These are phyloP conservation scores for Lerema accius DNA, from an alignment of 1,140 invertebrate species.

Conservation along the genomic window DNA sequence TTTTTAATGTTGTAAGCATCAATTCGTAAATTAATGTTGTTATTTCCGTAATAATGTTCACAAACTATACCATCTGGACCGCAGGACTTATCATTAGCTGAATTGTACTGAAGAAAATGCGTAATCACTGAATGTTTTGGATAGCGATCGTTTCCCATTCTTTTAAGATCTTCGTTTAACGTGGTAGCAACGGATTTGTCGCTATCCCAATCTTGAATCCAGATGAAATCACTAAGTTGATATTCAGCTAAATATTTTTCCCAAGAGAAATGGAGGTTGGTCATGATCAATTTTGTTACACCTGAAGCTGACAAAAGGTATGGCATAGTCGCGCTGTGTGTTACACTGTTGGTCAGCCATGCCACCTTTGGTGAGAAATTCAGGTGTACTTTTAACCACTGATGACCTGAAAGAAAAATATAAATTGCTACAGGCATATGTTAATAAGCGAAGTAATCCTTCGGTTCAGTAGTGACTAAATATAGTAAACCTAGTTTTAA, in stretches of 20 bases:
- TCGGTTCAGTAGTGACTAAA: neutral
- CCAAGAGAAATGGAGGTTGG: constrained; percentile 89
- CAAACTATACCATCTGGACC: constrained; percentile 61
- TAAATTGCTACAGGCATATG: neutral
- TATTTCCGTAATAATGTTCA: constrained; percentile 47
- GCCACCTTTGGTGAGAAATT: constrained; percentile 87
- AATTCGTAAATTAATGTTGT: constrained; percentile 85
- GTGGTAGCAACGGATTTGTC: constrained; percentile 74
- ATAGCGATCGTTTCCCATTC: constrained; percentile 61
- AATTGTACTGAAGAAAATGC: constrained; percentile 68
- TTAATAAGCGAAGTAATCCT: neutral
- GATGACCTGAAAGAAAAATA: constrained; percentile 85
- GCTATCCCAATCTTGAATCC: constrained; percentile 89
- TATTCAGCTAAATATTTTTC: constrained; percentile 91
- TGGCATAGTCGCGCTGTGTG: constrained; percentile 89
- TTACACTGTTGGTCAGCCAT: constrained; percentile 92
- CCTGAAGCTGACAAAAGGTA: constrained; percentile 88
- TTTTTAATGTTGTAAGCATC: constrained; percentile 89
- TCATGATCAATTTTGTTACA: constrained; percentile 86
- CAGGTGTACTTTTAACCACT: constrained; percentile 89
- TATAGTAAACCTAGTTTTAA: too few relatives aligned
- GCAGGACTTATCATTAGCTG: constrained; percentile 59
- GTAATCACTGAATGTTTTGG: constrained; percentile 61
- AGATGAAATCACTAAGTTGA: constrained; percentile 90
- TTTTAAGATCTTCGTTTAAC: constrained; percentile 80